phyloP scores from a whole-genome alignment of 2,113 vertebrate species.

The Nibea albiflora region DNA sequence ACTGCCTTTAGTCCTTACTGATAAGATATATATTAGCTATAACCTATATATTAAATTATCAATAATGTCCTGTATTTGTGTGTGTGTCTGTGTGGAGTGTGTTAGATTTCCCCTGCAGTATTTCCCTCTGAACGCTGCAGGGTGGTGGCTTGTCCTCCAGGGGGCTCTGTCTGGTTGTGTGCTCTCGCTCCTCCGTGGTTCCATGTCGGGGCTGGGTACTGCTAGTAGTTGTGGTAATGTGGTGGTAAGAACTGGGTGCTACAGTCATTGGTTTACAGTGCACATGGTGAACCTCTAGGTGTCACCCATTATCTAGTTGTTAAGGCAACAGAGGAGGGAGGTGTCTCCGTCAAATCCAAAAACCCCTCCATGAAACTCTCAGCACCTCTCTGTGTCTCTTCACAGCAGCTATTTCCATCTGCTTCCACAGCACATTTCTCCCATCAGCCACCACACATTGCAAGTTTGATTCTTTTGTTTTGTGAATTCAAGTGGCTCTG shows the following conservation, averaged over 20 bases:
- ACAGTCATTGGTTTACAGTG: constrained; percentile 46
- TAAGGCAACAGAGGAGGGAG: background rate
- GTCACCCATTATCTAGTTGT: constrained; percentile 65
- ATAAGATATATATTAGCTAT: background rate
- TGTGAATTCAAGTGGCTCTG: constrained; percentile 7
- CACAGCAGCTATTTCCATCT: constrained; percentile 25
- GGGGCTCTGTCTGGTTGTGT: constrained; percentile 60
- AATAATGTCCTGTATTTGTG: background rate
- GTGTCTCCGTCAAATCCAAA: background rate
- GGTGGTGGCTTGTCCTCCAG: constrained; percentile 40
- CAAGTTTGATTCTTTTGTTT: constrained; percentile 35
- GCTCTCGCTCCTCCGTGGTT: background rate
- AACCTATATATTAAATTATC: background rate
- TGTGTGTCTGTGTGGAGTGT: background rate
- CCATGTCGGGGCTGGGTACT: constrained; percentile 5
- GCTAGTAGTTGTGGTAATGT: constrained; percentile 13
- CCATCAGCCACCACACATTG: constrained; percentile 8
- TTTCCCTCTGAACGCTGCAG: constrained; percentile 26
- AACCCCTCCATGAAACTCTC: background rate
- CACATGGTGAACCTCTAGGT: constrained; percentile 65
- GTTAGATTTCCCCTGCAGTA: background rate
- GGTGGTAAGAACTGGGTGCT: background rate
- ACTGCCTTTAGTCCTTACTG: no score
- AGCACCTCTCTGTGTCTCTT: background rate
- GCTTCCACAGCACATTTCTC: constrained; percentile 24